Evolutionary conservation across 2,113 vertebrate genomes (phyloP), one percentile per base, ranked within the genome.

Genomic region (Martes martes): DNA sequence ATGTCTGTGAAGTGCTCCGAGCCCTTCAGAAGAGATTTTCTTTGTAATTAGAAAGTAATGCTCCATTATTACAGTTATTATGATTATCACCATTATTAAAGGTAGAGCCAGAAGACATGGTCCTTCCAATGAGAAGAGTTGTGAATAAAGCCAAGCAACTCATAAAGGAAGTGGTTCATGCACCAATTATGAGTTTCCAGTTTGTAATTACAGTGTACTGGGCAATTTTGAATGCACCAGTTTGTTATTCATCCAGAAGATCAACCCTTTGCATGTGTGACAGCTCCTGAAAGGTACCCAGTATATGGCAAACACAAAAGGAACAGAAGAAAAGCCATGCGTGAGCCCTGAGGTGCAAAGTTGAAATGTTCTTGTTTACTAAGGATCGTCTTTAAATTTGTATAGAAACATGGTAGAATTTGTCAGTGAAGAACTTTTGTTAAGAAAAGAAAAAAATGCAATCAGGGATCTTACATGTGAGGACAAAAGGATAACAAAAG

Each of bases 11-110:
- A 95, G 86, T 84, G 79, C 93, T 95, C 57, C 95, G 95, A 97
- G 95, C 78, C 73, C 97, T 90, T 93, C 74, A 95, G 96, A 96
- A 97, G 96, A 96, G 82, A 96, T 94, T 97, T 83, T 96, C 98
- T 98, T 96, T 97, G 93, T 98, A 98, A 98, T 98, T 98, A 98
- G 97, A 98, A 98, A 98, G 97, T 94, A 96, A 97, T 97, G 97
- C 74, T 93, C 89, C 57, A 71, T 96, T 97, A 98, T 98, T 98
- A 98, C 79, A 96, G 96, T 97, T 95, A 98, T 98, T 98, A 98
- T 50, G 95, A 95, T 96, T 94, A 97, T 95, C 91, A 95, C 74
- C 86, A 97, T 98, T 98, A 97, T 98, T 97, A 98, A 97, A 97
- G 85, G 97, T 87, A 98, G 55, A 96, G 81, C 91, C 94, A 97